These are phyloP conservation scores for Crocodylus rhombifer DNA, from an alignment of 2,797 vertebrate genomes.

Conservation along the genomic window DNA sequence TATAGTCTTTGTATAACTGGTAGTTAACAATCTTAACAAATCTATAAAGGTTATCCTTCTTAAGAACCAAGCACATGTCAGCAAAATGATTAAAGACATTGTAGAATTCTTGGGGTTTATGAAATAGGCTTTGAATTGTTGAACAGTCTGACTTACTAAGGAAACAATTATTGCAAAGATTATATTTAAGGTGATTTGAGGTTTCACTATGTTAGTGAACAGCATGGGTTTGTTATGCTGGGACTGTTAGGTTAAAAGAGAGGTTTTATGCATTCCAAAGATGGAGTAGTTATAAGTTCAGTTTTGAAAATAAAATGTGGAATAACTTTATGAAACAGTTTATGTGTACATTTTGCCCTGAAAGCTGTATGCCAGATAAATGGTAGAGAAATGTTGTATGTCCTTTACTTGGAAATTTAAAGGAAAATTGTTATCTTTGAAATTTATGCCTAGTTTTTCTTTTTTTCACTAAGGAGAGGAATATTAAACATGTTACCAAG, in stretches of 20 bases:
- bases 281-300: background rate
- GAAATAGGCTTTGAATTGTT: background rate
- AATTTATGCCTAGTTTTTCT: background rate
- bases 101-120: background rate
- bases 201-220: background rate
- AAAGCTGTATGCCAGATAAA: background rate
- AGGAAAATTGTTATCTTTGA: background rate
- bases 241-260: background rate
- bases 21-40: too few species aligned
- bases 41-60: background rate
- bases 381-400: background rate
- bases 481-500: background rate
- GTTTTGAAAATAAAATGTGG: background rate
- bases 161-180: background rate
- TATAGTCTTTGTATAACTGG: too few species aligned
- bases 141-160: background rate
- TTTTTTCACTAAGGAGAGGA: background rate
- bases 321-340: background rate
- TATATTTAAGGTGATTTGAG: background rate
- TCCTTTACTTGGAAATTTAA: background rate
- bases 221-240: background rate
- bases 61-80: constrained; percentile 11
- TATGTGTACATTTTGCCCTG: background rate
- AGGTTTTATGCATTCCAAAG: background rate
- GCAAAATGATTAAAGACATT: constrained; percentile 4